phyloP scores from a whole-genome alignment of 1,140 invertebrate species.

The Drosophila ananassae region DNA sequence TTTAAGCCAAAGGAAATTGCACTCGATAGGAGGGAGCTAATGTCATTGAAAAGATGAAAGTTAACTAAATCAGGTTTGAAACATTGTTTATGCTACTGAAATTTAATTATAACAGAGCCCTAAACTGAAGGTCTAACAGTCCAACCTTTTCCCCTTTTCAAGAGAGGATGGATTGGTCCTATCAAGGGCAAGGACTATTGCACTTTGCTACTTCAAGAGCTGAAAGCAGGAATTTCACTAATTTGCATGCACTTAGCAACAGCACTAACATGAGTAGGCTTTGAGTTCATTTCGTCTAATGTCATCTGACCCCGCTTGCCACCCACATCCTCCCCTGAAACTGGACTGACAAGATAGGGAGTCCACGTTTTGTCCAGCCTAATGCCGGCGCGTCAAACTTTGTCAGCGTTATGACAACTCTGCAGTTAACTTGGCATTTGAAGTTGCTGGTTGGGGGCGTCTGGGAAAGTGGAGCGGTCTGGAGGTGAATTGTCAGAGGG shows the following conservation, averaged over 20 bases:
- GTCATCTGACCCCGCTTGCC: not conserved
- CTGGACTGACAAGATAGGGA: constrained; percentile 67
- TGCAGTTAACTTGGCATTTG: constrained; percentile 25
- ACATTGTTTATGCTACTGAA: not conserved
- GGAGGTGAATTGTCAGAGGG: not conserved
- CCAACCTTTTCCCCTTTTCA: not conserved
- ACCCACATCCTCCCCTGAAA: not conserved
- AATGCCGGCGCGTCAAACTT: constrained; percentile 66
- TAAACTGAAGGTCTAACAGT: no score
- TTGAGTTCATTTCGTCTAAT: not conserved
- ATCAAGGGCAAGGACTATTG: not conserved
- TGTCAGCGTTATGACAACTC: constrained; percentile 75
- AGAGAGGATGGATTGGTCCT: no score
- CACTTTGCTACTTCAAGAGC: constrained; percentile 15
- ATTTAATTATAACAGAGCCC: no score
- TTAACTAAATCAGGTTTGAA: not conserved
- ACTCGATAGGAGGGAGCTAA: not conserved
- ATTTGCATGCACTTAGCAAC: constrained; percentile 60
- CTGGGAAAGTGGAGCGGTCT: not conserved
- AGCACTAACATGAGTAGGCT: constrained; percentile 8
- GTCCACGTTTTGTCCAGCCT: constrained; percentile 47
- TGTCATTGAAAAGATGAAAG: not conserved
- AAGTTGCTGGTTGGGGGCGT: not conserved
- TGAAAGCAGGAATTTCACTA: constrained; percentile 65
- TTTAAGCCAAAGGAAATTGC: constrained; percentile 10